These are phyloP conservation scores for Halcyon senegalensis DNA, from an alignment of 2,113 vertebrate species.

Conservation along the genomic window DNA sequence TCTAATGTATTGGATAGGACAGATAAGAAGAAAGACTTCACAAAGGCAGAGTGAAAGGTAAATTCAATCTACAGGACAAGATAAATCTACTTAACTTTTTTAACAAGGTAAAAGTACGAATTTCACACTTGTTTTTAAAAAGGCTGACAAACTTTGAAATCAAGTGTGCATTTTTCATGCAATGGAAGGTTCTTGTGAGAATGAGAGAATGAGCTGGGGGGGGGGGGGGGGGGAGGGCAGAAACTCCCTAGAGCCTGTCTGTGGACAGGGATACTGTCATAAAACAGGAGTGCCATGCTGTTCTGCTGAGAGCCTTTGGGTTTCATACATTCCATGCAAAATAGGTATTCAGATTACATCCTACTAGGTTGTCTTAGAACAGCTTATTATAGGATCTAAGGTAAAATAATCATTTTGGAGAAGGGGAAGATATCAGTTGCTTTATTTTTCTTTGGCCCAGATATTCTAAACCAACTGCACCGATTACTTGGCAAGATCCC, in stretches of 20 bases:
- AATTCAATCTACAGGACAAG: background rate
- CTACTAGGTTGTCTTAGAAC: background rate
- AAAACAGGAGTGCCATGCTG: background rate
- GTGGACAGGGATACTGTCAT: background rate
- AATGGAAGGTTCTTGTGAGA: background rate
- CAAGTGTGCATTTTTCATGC: background rate
- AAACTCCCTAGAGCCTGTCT: background rate
- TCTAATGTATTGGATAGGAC: background rate
- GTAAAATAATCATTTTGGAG: background rate
- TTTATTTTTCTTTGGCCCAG: background rate
- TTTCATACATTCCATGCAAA: background rate
- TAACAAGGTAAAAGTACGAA: background rate
- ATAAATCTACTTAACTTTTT: background rate
- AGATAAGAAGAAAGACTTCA: background rate
- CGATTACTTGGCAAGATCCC: background rate
- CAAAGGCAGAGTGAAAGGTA: background rate
- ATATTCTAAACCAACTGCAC: accelerated
- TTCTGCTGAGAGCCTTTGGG: background rate
- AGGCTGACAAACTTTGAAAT: background rate
- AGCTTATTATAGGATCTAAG: background rate
- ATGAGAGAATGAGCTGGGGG: background rate
- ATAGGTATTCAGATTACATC: background rate
- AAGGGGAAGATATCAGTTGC: background rate
- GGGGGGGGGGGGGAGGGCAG: accelerated
- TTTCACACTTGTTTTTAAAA: background rate